Base-by-base conservation (phyloP, 2,113 vertebrate species). In the Gymnorhina tibicen region DNA sequence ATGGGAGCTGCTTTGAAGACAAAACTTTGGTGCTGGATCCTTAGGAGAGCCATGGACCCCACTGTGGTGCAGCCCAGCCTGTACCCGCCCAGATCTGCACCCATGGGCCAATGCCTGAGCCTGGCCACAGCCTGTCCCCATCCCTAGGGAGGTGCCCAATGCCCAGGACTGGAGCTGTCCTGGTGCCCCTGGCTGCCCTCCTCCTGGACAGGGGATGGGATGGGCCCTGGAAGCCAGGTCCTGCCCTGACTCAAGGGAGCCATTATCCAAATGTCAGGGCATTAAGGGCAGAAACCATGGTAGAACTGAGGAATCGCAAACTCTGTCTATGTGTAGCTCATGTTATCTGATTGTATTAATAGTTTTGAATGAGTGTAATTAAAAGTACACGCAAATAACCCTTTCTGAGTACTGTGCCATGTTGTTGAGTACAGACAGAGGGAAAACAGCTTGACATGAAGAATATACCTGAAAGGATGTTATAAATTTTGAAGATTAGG, bases 61-160 rank as follows among this genome's bases (percentile, higher is more conserved):
- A 2, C 22, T 13, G 26, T 1, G 2, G 22, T 47, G 33, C 33
- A 46, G 16, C 7, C 24, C 59, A 78, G 66, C 28, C 53, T 50
- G 35, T 1, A 3, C 21, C 41, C 33, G 47, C 16, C 5, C 10
- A 24, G 23, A 23, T 4, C 30, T 21, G 13, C 10, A 35, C 3
- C 32, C 7, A 0, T 5, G 10, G 42, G n/a, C 37, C 58, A 62
- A 5, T 3, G 8, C 5, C 28, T 0, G 0, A 66, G 18, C 24
- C 28, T 0, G 0, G 47, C 19, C 21, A 66, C 37, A 62, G 47
- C 22, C 47, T 47, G 35, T 13, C 16, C 14, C 26, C 20, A 15
- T 66, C 33, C 23, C 11, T 39, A 41, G 20, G 16, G 35, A 77
- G 18, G 4, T 49, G 69, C 28, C 22, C 2, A 1, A 5, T 80